Conservation (phyloP, 2,113 vertebrate genomes). For the Progne subis region DNA sequence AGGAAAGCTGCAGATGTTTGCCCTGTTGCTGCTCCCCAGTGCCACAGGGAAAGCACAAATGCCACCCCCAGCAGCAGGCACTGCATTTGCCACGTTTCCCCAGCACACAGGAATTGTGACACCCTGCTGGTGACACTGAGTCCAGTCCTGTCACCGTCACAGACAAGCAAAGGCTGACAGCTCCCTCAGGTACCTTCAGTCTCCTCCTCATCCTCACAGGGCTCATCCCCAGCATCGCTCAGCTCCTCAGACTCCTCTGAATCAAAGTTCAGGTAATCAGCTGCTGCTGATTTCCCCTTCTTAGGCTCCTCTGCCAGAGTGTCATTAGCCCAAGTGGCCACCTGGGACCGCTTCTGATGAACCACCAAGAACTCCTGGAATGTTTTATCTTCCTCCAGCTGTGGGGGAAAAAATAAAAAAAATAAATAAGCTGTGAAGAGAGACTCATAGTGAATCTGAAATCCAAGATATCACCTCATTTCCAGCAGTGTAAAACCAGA, state of each 20-base stretch:
- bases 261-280: slow-evolving; percentile 97
- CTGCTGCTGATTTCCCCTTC: background rate
- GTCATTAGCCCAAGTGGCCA: slow-evolving; percentile 89
- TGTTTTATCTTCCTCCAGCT: slow-evolving; percentile 84
- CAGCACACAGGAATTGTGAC: background rate
- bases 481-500: background rate
- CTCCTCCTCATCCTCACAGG: background rate
- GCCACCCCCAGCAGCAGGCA: background rate
- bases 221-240: slow-evolving; percentile 23
- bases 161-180: background rate
- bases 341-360: slow-evolving; percentile 87
- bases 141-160: fast-evolving
- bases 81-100: background rate
- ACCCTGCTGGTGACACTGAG: background rate
- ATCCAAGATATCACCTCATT: background rate
- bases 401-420: background rate
- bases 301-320: slow-evolving; percentile 45
- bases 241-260: slow-evolving; percentile 74
- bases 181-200: slow-evolving; percentile 34
- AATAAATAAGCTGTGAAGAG: background rate
- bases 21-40: background rate
- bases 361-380: slow-evolving; percentile 93
- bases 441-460: background rate
- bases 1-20: background rate
- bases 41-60: background rate